Evolutionary conservation across 2,113 vertebrate genomes (phyloP), one percentile per base, ranked within the genome.

Genomic region (Pterocles gutturalis): DNA sequence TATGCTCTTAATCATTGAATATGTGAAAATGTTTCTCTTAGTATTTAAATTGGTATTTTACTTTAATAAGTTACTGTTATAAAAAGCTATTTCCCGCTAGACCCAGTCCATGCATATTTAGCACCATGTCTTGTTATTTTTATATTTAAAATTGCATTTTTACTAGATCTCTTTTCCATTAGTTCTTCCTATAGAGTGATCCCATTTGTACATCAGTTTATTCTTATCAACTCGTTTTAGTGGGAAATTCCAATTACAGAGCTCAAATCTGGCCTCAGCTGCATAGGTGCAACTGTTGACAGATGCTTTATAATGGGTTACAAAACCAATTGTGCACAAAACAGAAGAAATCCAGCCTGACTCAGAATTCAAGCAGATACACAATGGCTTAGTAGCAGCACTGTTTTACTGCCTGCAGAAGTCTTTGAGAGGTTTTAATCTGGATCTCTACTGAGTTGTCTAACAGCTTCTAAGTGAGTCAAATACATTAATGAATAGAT

Each of bases 201-300:
- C 53, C 87, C 48, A 64, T 91, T 87, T 87, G 65, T 84, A 65
- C 28, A 49, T 78, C 0, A 0, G 36, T 65, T 89, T 51, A 33
- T 86, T 78, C 65, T 65, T 67, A 67, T 7, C 53, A 95, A 53
- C 26, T 64, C 19, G 82, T 69, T 84, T 87, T 67, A 92, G 60
- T 81, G 55, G 45, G 48, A 90, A 92, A 87, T 92, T 92, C 69
- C 72, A 90, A 53, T 92, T 92, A 75, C 38, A 51, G 64, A 87
- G 61, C 86, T 94, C 43, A 87, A 82, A 87, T 92, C 72, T 91
- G 49, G 61, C 76, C 65, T 86, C n/a, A 34, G 58, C 38, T 73
- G 38, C 60, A 51, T 5, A 88, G 75, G 33, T 20, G 2, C 31
- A 66, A 46, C 58, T 8, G 1, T 45, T 88, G 83, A 87, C 65